Evolutionary conservation across 2,888 invertebrate species (phyloP).

Genomic region (Cheilosia scutellata): DNA sequence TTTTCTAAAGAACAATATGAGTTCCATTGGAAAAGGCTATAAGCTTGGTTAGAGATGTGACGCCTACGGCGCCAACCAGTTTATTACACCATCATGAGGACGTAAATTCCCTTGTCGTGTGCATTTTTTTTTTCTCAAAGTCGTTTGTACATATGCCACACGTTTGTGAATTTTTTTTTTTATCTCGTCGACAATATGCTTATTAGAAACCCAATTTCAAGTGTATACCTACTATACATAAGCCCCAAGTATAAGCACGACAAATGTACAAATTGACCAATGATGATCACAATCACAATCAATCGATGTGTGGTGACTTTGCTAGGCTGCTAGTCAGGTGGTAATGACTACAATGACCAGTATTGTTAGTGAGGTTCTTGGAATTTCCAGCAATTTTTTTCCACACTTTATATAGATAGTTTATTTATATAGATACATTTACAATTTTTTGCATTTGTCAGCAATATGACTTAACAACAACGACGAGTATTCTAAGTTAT

Average conservation of each 20-base stretch:
- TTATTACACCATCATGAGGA: slow-evolving; percentile 37
- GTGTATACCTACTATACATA: not conserved
- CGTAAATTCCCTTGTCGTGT: slow-evolving; percentile 41
- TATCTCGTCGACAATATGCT: not conserved
- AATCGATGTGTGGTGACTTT: not conserved
- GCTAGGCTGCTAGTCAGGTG: not conserved
- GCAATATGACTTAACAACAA: not conserved
- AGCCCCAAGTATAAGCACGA: not conserved
- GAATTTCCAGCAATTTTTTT: not conserved
- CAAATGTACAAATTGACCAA: slow-evolving; percentile 7
- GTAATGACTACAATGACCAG: slow-evolving; percentile 6
- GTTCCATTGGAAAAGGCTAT: not conserved
- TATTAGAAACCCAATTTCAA: slow-evolving; percentile 5
- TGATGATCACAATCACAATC: slow-evolving; percentile 28
- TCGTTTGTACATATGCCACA: slow-evolving; percentile 1
- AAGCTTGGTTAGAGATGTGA: slow-evolving; percentile 28
- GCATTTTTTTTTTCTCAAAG: slow-evolving; percentile 11
- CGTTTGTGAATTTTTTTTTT: not conserved
- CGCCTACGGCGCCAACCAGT: slow-evolving; percentile 43
- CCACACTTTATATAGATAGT: not conserved
- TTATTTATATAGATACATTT: not conserved
- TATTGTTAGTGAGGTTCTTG: slow-evolving; percentile 5
- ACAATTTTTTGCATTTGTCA: not conserved
- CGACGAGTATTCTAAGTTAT: no score
- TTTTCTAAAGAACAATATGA: slow-evolving; percentile 32